Evolutionary conservation across 1,140 invertebrate species (phyloP), one percentile per base, ranked within the genome.

Genomic region (Procambarus clarkii): DNA sequence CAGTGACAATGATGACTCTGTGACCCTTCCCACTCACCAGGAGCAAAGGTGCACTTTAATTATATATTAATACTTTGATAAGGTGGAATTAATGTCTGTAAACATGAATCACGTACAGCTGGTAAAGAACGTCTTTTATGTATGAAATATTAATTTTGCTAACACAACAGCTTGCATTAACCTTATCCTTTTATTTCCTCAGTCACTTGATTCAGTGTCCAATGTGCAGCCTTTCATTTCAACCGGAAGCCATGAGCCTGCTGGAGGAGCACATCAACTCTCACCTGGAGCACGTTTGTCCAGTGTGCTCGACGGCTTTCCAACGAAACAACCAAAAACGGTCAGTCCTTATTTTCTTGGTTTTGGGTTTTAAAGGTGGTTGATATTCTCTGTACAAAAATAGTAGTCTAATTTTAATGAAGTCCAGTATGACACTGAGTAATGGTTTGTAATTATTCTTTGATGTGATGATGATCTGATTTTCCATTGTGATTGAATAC

Each of bases 251-350:
- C 9, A 21, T 78, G 0, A 21, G 76, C 45, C 88, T 91, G n/a
- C 15, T 91, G 50, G 82, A 91, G 71, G 88, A 91, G 71, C 88
- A 91, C 76, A 82, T 91, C 13, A 84, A 85, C 34, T 79, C 82
- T 34, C 88, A 91, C 54, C 82, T 91, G 8, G 88, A 91, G 60
- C 71, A 91, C 21, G 88, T 91, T 0, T 91, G 88, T 79, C 88
- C 88, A 24, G 82, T 91, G 21, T 91, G 88, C 74, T 91, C 88
- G 1, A 46, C 79, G 82, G 88, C 82, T 45, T 91, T 85, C 82
- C 88, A 91, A 44, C 24, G 82, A 45, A 91, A 91, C 69, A 69
- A 64, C 18, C 74, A 69, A 50, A 85, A 91, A 48, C 24, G 50
- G 88, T 91, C 18, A 46, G 88, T 85, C 13, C 15, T 64, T 64